A percentile compares a stretch with the other conserved stretches of the same genome.
Conservation (phyloP, 2,113 vertebrate species). For the Lepus timidus region DNA sequence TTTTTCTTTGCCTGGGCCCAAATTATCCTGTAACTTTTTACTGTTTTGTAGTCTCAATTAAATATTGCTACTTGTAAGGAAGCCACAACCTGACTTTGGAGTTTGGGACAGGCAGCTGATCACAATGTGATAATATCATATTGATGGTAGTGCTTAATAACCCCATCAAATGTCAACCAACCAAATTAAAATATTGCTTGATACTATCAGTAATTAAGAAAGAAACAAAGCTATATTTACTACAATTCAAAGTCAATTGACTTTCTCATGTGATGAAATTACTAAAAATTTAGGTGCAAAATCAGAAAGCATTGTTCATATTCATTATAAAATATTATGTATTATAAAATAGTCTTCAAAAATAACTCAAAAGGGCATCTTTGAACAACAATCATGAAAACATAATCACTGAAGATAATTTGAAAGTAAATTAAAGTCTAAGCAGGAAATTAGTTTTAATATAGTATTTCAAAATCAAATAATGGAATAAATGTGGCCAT, state of each 20-base stretch:
- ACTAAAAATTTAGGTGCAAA: conserved; percentile 42
- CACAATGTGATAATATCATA: background rate
- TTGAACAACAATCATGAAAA: conserved; percentile 19
- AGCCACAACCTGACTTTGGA: background rate
- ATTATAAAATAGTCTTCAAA: conserved; percentile 50
- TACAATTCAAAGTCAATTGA: conserved; percentile 10
- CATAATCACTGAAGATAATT: conserved; percentile 43
- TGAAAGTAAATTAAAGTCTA: conserved; percentile 33
- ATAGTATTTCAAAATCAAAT: background rate
- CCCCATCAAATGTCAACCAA: background rate
- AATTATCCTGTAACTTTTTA: background rate
- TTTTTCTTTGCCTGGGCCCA: background rate
- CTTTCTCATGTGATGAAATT: conserved; percentile 24
- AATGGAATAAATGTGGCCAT: background rate
- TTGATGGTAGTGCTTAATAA: background rate
- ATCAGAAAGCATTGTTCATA: conserved; percentile 23
- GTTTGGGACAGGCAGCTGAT: background rate
- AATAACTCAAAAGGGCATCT: background rate
- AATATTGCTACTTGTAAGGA: conserved; percentile 4
- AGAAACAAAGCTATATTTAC: conserved; percentile 29
- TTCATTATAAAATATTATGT: conserved; percentile 46
- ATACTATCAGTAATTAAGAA: background rate
- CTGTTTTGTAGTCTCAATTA: background rate
- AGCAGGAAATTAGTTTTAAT: background rate
- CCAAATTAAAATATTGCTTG: background rate